These are phyloP conservation scores for Manis javanica DNA, from an alignment of 2,797 vertebrate genomes.

Conservation along the genomic window DNA sequence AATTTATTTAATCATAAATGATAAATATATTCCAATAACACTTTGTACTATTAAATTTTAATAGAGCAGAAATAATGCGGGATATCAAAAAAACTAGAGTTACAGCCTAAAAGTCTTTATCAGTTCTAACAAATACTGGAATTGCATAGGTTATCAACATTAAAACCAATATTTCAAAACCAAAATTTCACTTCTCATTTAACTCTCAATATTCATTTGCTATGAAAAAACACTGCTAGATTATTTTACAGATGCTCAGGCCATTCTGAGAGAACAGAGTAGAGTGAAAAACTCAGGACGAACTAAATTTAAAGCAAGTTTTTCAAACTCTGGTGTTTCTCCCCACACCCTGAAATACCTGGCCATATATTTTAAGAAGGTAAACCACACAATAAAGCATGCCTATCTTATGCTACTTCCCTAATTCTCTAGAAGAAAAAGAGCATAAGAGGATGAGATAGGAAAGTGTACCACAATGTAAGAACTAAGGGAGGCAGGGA, in stretches of 20 bases:
- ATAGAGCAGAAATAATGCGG: conserved; percentile 29
- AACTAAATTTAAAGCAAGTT: neutral
- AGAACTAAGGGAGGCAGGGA: neutral
- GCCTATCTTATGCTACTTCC: neutral
- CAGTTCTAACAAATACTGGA: neutral
- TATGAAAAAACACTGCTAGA: neutral
- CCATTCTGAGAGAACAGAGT: neutral
- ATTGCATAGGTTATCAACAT: neutral
- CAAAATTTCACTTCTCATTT: conserved; percentile 1
- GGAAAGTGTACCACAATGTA: neutral
- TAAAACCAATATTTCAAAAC: conserved; percentile 32
- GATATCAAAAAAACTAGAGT: conserved; percentile 10
- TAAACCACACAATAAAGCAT: neutral
- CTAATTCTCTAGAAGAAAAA: neutral
- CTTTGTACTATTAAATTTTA: neutral
- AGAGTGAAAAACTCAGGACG: neutral
- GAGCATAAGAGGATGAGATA: neutral
- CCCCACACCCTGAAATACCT: neutral
- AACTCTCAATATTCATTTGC: conserved; percentile 27
- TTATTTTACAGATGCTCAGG: neutral
- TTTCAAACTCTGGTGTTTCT: neutral
- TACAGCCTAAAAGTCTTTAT: neutral
- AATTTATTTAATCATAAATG: conserved; percentile 38
- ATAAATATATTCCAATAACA: neutral
- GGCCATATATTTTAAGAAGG: neutral